Base-by-base conservation (phyloP, 2,797 vertebrate species). In the Thalassophryne amazonica region DNA sequence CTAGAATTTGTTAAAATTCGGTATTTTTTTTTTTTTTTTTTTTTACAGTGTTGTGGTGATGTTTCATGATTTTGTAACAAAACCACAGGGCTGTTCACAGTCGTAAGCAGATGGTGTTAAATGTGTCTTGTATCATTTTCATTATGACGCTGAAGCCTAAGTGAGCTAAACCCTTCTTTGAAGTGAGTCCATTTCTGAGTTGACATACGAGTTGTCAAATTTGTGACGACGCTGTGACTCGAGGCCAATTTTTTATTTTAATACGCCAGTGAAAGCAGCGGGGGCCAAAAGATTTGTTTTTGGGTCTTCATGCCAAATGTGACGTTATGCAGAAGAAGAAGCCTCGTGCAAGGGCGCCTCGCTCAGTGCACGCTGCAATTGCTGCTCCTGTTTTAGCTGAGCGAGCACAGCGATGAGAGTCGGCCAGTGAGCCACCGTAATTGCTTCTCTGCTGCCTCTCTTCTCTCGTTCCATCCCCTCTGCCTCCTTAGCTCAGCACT, bases 401-500 rank as follows among this genome's bases (percentile, higher is more conserved):
- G 35, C 54, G 72, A 73, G 70, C 70, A 69, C 32, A 43, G 59
- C 31, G 63, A 81, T 80, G 72, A 75, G 58, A 62, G 62, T 62
- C 36, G 50, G 48, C 63, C 57, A 46, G 45, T 46, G 69, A 78
- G 65, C 73, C 55, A 3, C 31, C 61, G 56, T 81, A 83, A 83
- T 78, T 80, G 81, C 68, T 60, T 74, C 57, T 52, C 61, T 13
- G 10, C 21, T 38, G 20, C 6, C 30, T 33, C 8, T 66, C 42
- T 67, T 71, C 56, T 71, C 50, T 47, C 16, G 32, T 53, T 75
- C 47, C 55, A n/a, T 59, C 60, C 52, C 43, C 60, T 60, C 46
- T 61, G 69, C 70, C 70, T 83, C 71, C 65, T 69, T 54, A 50
- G 57, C 81, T 76, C 78, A 75, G 76, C 68, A 69, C 63, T 64